Evolutionary conservation across 1,140 invertebrate species (phyloP).

Genomic region (Philaenus spumarius): DNA sequence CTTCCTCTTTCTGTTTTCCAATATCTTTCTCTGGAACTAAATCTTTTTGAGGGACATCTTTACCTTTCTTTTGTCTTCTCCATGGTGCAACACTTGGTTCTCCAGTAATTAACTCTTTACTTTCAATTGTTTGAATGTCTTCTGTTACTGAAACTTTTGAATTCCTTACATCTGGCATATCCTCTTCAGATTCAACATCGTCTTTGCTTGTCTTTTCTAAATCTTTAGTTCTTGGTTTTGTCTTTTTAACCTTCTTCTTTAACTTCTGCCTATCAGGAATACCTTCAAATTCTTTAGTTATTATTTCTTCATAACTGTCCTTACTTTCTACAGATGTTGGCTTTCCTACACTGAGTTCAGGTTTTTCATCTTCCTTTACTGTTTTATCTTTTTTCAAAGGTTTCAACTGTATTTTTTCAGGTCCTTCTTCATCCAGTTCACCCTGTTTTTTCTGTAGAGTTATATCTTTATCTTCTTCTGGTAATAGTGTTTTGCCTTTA

Average conservation of each 20-base stretch:
- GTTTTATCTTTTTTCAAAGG: slow-evolving; percentile 25
- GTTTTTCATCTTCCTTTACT: slow-evolving; percentile 1
- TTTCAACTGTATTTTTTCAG: slow-evolving; percentile 29
- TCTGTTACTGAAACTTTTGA: background rate
- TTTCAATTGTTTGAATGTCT: slow-evolving; percentile 5
- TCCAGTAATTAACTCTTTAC: background rate
- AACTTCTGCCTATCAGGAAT: slow-evolving; percentile 18
- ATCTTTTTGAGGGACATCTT: background rate
- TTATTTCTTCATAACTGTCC: slow-evolving; percentile 21
- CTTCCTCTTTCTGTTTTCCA: slow-evolving; percentile 7
- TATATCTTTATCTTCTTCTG: slow-evolving; percentile 37
- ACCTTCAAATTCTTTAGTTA: slow-evolving; percentile 14
- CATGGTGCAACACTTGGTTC: background rate
- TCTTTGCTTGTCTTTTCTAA: background rate
- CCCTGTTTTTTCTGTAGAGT: slow-evolving; percentile 41
- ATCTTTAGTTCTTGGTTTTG: background rate
- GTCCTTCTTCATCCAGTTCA: slow-evolving; percentile 31
- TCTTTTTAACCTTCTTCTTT: slow-evolving; percentile 12
- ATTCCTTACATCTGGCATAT: too few species aligned
- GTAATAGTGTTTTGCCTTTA: slow-evolving; percentile 35
- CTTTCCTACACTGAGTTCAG: slow-evolving; percentile 15
- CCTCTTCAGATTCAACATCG: background rate
- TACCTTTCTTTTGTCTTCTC: background rate
- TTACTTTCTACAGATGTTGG: slow-evolving; percentile 23
- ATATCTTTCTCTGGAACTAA: slow-evolving; percentile 2